Percentiles rank a stretch among this genome's conserved stretches.
Conservation (phyloP, 1,140 invertebrate species). For the Cataglyphis hispanica region DNA sequence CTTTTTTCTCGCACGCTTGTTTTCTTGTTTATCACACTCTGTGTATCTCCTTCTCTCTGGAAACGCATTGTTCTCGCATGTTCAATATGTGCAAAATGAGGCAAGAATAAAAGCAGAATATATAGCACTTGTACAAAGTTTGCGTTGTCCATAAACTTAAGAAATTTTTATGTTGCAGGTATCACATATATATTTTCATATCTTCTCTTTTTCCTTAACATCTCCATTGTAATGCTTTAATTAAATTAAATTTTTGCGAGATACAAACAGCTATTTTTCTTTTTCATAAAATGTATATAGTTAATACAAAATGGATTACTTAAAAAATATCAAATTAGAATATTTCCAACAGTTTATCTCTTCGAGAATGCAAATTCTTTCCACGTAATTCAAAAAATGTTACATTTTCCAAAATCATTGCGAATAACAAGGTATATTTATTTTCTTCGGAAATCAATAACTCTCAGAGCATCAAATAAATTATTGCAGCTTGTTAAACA, state of each 20-base stretch:
- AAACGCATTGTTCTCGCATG: constrained; percentile 28
- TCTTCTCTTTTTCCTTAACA: background rate
- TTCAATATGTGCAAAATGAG: constrained; percentile 4
- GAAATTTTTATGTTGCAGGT: background rate
- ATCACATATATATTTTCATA: too few relatives aligned
- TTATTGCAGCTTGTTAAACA: background rate
- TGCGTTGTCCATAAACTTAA: background rate
- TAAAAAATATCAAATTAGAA: background rate
- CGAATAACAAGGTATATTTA: background rate
- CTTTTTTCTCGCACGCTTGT: constrained; percentile 10
- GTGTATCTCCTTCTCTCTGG: constrained; percentile 22
- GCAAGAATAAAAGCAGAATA: background rate
- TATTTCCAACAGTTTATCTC: background rate
- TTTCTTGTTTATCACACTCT: constrained; percentile 15
- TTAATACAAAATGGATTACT: background rate
- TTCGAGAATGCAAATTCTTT: background rate
- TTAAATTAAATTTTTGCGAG: background rate
- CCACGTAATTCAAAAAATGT: background rate
- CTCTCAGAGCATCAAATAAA: constrained; percentile 15
- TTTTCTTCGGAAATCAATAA: too few relatives aligned
- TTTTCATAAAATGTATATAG: background rate
- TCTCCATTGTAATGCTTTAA: background rate
- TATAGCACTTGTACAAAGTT: background rate
- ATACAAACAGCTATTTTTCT: background rate
- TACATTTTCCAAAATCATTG: constrained; percentile 16